A percentile compares a stretch with the other conserved stretches of the same genome.
These are phyloP conservation scores for Phenganax subtilis DNA, from an alignment of 92 coral and sea anemone species.

Conservation along the genomic window DNA sequence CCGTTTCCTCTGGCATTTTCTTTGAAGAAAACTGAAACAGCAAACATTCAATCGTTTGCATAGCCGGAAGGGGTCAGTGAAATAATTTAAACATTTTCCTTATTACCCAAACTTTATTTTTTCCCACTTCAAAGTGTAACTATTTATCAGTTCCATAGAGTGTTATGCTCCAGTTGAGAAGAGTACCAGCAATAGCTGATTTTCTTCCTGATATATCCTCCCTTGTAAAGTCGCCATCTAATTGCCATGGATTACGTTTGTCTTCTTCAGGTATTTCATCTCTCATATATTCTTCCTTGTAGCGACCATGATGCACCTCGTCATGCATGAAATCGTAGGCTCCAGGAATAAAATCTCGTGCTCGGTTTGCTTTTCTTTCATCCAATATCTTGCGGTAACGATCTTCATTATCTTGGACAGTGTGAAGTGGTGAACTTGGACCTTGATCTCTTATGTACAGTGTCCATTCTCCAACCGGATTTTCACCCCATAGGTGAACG, in stretches of 20 bases:
- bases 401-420: conserved; percentile 73
- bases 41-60: background rate
- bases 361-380: conserved; percentile 39
- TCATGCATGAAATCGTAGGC: conserved; percentile 77
- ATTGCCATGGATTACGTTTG: conserved; percentile 42
- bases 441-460: conserved; percentile 57
- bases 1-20: too few species aligned
- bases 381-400: conserved; percentile 67
- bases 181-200: conserved; percentile 57
- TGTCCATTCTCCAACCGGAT: conserved; percentile 70
- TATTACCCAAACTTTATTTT: background rate
- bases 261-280: conserved; percentile 75
- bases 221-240: background rate
- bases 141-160: conserved; percentile 71
- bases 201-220: conserved; percentile 8
- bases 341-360: conserved; percentile 60
- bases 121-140: background rate
- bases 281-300: conserved; percentile 91
- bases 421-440: conserved; percentile 39
- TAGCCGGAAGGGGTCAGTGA: background rate
- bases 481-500: conserved; percentile 83
- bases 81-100: background rate
- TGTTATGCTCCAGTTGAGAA: conserved; percentile 58
- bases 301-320: conserved; percentile 91
- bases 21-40: too few species aligned